Percentiles rank a stretch among this genome's conserved stretches.
These are phyloP conservation scores for Megaceryle maxima DNA, from an alignment of 2,113 vertebrate genomes.

Conservation along the genomic window DNA sequence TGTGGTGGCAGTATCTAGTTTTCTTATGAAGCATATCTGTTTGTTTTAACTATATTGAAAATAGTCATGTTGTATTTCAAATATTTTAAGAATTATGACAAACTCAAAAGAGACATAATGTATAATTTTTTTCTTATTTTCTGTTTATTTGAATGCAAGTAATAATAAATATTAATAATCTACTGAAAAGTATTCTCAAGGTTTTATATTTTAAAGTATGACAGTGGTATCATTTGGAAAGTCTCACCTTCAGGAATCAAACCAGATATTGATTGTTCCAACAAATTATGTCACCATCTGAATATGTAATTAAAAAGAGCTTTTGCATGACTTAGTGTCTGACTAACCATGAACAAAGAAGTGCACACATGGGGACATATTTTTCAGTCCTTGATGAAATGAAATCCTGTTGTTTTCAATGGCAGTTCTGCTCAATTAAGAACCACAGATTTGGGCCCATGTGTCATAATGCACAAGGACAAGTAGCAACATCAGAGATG, in stretches of 20 bases:
- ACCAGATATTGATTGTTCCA: constrained; percentile 30
- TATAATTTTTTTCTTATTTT: neutral
- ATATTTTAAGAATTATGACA: neutral
- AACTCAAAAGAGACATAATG: neutral
- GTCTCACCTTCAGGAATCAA: constrained; percentile 33
- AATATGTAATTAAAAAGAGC: constrained; percentile 61
- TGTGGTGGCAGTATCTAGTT: neutral
- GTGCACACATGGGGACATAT: neutral
- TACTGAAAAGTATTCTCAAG: neutral
- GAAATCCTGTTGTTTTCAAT: constrained; percentile 53
- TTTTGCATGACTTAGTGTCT: constrained; percentile 54
- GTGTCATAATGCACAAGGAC: neutral
- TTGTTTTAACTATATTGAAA: neutral
- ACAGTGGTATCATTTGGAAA: neutral
- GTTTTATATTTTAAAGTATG: neutral
- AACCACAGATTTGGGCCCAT: neutral
- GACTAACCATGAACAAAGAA: constrained; percentile 52
- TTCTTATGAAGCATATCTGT: neutral
- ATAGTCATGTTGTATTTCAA: neutral
- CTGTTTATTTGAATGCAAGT: neutral
- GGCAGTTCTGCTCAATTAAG: constrained; percentile 50
- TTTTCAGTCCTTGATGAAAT: constrained; percentile 46
- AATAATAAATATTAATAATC: neutral
- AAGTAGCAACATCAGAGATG: neutral
- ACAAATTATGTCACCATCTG: constrained; percentile 37